Evolutionary conservation across 2,113 vertebrate species (phyloP).

Genomic region (Catharus fuscescens): DNA sequence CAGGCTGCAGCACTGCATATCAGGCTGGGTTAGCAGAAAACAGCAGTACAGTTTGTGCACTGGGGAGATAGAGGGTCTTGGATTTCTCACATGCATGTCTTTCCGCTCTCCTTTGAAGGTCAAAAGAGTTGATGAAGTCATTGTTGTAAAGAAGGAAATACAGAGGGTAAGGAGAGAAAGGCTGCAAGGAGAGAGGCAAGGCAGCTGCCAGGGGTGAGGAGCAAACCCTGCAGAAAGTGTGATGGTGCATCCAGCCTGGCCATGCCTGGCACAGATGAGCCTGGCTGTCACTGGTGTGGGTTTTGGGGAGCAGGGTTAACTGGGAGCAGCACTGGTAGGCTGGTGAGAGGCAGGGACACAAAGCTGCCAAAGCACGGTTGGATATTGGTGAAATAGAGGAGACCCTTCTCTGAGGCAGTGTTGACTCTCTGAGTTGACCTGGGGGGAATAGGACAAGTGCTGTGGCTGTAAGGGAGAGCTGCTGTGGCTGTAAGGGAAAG

Average conservation of each 20-base stretch:
- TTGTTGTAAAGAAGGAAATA: not conserved
- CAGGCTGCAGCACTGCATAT: not conserved
- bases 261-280: not conserved
- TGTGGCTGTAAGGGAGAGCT: not conserved
- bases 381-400: not conserved
- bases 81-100: not conserved
- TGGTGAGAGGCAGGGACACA: not conserved
- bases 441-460: too few relatives aligned
- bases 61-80: not conserved
- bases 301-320: not conserved
- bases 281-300: not conserved
- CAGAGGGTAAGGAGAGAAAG: not conserved
- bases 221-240: fast-evolving
- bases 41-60: not conserved
- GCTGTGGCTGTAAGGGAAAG: not conserved
- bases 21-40: not conserved
- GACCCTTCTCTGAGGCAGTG: not conserved
- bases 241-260: fast-evolving
- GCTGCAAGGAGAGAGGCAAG: not conserved
- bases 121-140: not conserved
- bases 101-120: not conserved
- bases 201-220: not conserved
- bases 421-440: not conserved
- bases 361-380: not conserved
- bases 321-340: not conserved